Evolutionary conservation across 2,797 vertebrate species (phyloP), one percentile per base, ranked within the genome.

Genomic region (Rhinophrynus dorsalis): DNA sequence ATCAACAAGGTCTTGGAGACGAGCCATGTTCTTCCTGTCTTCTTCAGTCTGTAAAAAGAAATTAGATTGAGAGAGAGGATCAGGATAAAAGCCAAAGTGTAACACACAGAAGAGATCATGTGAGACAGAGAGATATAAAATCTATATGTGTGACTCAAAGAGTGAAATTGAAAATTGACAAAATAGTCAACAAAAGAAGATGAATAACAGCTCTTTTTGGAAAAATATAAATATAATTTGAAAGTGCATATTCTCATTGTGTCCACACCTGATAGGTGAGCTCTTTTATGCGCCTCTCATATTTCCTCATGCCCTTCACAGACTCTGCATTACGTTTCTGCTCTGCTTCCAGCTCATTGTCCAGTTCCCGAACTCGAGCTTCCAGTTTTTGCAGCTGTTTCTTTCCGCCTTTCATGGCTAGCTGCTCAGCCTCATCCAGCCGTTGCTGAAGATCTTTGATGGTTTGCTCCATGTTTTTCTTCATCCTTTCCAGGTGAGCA

Each of bases 321-420:
- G 91, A 92, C 79, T 98, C 95, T 0, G 63, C 79, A 0, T 90
- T 90, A 29, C 88, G 86, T 74, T 90, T 93, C 85, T 96, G 96
- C 83, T 98, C 96, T 0, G 79, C 83, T 72, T 98, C 96, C 78
- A 98, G 80, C 80, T 98, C 95, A 0, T 78, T 89, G 82, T 98
- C 96, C 80, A 98, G 84, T 68, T 98, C 96, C 40, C 87, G 86
- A 52, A 95, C 92, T 0, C 92, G 91, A 1, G 86, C 77, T 77
- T 98, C 96, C 80, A 98, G 84, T 76, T 97, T 97, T 88, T 98
- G 96, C 17, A 98, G 81, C 81, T 98, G 96, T 81, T 98, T 98
- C 80, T 94, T 96, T 38, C 96, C 95, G 0, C 96, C 96, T 75
- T 95, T 96, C 84, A 95, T 93, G 42, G 95, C 96, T 7, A 96